These are phyloP conservation scores for Drosophila pandora DNA, from an alignment of 1,140 invertebrate species.

Conservation along the genomic window DNA sequence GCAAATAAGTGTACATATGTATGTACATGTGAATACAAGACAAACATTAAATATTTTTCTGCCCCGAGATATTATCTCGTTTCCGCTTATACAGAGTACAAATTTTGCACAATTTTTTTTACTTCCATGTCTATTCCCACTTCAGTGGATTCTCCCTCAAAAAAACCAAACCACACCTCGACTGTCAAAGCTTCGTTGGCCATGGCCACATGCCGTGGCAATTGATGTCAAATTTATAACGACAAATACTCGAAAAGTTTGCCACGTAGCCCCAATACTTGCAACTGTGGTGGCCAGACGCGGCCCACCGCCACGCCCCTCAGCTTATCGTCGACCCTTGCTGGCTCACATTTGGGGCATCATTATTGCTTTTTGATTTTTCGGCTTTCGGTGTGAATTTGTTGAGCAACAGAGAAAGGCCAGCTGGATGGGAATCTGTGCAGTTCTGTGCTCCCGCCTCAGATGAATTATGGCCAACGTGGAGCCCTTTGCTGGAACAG, in stretches of 20 bases:
- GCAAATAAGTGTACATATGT: no score
- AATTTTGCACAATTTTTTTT: constrained; percentile 14
- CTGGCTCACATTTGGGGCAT: constrained; percentile 69
- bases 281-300: constrained; percentile 22
- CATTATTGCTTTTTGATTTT: constrained; percentile 81
- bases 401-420: constrained; percentile 41
- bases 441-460: constrained; percentile 17
- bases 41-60: neutral
- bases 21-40: neutral
- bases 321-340: neutral
- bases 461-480: constrained; percentile 66
- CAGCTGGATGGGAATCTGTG: constrained; percentile 8
- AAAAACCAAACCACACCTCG: constrained; percentile 4
- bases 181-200: constrained; percentile 36
- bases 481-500: constrained; percentile 49
- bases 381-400: constrained; percentile 65
- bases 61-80: neutral
- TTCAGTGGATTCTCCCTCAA: constrained; percentile 5
- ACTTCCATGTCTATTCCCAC: constrained; percentile 22
- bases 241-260: constrained; percentile 72
- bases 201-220: constrained; percentile 61
- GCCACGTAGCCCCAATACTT: constrained; percentile 39
- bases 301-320: neutral
- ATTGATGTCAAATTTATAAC: constrained; percentile 79
- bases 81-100: neutral